A percentile compares a stretch with the other conserved stretches of the same genome.
phyloP scores from a whole-genome alignment of 2,888 invertebrate species.

The Diabrotica balteata region DNA sequence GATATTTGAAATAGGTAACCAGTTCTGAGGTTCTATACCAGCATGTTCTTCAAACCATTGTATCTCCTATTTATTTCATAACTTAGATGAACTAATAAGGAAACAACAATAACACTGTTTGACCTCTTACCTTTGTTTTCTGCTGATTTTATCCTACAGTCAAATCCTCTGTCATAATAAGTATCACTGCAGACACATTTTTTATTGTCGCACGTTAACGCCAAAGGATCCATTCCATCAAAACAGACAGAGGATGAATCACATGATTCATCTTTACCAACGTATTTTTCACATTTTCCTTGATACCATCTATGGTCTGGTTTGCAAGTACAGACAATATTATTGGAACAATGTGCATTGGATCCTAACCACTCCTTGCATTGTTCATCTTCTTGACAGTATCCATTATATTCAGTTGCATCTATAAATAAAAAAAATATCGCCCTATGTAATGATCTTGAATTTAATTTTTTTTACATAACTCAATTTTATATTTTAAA shows the following conservation, averaged over 20 bases:
- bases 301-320: conserved; percentile 43
- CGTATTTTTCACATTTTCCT: conserved; percentile 42
- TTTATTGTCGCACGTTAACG: conserved; percentile 36
- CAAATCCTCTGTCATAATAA: conserved; percentile 44
- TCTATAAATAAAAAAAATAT: conserved; percentile 29
- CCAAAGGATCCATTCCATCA: conserved; percentile 40
- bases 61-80: too few species aligned
- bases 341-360: conserved; percentile 35
- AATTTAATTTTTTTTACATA: background rate
- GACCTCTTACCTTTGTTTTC: conserved; percentile 22
- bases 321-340: conserved; percentile 40
- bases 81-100: too few species aligned
- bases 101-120: too few species aligned
- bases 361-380: conserved; percentile 43
- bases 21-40: too few species aligned
- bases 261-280: conserved; percentile 40
- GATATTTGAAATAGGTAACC: too few species aligned
- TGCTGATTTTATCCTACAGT: conserved; percentile 40
- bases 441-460: too few species aligned
- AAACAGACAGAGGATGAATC: conserved; percentile 35
- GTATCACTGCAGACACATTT: conserved; percentile 40
- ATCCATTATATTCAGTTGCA: conserved; percentile 42
- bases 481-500: too few species aligned
- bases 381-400: conserved; percentile 39
- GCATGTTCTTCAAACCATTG: too few species aligned